Percentiles rank a stretch among this genome's conserved stretches.
phyloP scores from a whole-genome alignment of 2,888 invertebrate species.

The Anorthoa munda region DNA sequence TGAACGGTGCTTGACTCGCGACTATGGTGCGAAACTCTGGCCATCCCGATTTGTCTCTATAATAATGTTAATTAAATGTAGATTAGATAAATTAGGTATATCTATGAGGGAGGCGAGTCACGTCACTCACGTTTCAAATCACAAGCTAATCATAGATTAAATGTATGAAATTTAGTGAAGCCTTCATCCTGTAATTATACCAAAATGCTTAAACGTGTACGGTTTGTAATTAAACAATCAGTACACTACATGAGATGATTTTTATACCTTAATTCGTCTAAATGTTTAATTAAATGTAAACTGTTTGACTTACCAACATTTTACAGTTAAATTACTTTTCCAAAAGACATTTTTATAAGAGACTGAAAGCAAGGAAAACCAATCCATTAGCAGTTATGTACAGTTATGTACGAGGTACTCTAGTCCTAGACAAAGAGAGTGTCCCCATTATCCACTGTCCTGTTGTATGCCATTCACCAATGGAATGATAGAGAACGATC shows the following conservation, averaged over 20 bases:
- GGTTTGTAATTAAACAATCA: conserved; percentile 14
- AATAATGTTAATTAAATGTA: not conserved
- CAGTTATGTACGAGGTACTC: conserved; percentile 8
- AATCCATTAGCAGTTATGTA: conserved; percentile 35
- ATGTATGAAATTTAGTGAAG: not conserved
- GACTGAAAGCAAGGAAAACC: not conserved
- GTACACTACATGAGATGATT: not conserved
- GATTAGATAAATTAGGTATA: not conserved
- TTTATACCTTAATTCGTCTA: not conserved
- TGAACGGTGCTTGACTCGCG: too few relatives aligned
- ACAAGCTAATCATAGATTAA: conserved; percentile 4
- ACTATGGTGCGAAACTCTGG: too few relatives aligned
- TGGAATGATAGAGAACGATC: conserved; percentile 33
- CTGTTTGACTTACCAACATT: not conserved
- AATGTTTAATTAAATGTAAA: not conserved
- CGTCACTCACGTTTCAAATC: not conserved
- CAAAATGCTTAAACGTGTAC: conserved; percentile 1
- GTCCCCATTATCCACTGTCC: conserved; percentile 11
- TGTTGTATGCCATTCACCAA: conserved; percentile 8
- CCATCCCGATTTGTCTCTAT: too few relatives aligned
- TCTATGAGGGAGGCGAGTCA: not conserved
- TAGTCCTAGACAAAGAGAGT: conserved; percentile 19
- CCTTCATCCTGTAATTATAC: conserved; percentile 3
- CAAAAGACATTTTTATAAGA: conserved; percentile 1
- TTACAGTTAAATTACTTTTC: not conserved